Evolutionary conservation across 2,888 invertebrate genomes (phyloP).

Genomic region (Himalopsyche japonica): DNA sequence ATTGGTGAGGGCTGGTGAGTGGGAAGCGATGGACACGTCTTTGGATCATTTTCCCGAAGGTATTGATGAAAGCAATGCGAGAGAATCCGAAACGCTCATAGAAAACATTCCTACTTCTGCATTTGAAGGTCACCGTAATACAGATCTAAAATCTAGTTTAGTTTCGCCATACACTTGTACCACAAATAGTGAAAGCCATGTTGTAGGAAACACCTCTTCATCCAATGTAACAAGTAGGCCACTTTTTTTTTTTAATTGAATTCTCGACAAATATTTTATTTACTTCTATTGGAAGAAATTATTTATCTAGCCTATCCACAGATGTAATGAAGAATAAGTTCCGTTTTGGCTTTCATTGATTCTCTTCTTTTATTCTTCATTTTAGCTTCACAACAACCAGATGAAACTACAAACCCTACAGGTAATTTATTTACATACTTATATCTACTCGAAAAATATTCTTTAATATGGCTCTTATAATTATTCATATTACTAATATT

Average conservation of each 20-base stretch:
- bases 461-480: too few relatives aligned
- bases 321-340: too few relatives aligned
- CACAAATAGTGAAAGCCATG: not conserved
- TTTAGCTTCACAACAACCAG: not conserved
- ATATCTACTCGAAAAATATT: too few relatives aligned
- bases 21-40: not conserved
- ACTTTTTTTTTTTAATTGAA: too few relatives aligned
- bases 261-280: not conserved
- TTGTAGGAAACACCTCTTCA: not conserved
- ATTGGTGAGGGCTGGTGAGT: not conserved
- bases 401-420: not conserved
- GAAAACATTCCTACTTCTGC: not conserved
- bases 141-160: not conserved
- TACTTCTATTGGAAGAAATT: not conserved
- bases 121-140: not conserved
- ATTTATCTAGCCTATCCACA: too few relatives aligned
- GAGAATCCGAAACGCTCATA: not conserved
- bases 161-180: not conserved
- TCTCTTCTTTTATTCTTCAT: not conserved
- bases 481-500: too few relatives aligned
- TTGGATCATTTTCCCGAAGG: not conserved
- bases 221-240: not conserved
- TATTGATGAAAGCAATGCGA: not conserved
- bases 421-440: not conserved
- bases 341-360: too few relatives aligned